Evolutionary conservation across 2,113 vertebrate species (phyloP), one percentile per base, ranked within the genome.

Genomic region (Coptodon bakossiorum): DNA sequence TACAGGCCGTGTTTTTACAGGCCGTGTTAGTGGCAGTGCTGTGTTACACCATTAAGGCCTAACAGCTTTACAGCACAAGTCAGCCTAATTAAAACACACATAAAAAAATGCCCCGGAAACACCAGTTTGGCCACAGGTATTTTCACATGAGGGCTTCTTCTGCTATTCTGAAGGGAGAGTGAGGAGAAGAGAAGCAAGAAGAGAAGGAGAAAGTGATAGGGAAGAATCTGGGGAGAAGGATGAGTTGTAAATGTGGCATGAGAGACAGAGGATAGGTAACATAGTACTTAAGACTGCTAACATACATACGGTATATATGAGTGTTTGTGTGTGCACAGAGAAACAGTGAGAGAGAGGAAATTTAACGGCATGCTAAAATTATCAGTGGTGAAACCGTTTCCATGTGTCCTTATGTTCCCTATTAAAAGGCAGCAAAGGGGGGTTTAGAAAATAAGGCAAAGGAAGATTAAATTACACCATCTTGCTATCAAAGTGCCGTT

Each of bases 341-440:
- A 78, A 24, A 76, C 27, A 57, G 59, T 73, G 61, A 68, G 10
- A 78, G 73, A 83, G 88, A 80, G 83, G 83, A 88, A 80, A 81
- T 73, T 45, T 36, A 87, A 59, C 81, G 81, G 80, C 83, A 61
- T 84, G 89, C 91, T 94, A 91, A 93, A 95, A 96, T 94, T 84
- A 93, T 94, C 88, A 89, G 68, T 68, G 90, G 81, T 88, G 57
- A 89, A 93, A 96, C 87, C 12, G 88, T 83, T 97, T 95, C 95
- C 96, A 94, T 92, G 89, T 95, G 94, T 90, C 84, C 78, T 73
- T 79, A 81, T 83, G 73, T 84, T 92, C 84, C 8, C 36, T n/a
- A 52, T 31, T 40, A 83, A 89, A 87, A 81, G 79, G 24, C 82
- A 85, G 89, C 83, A 81, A 80, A 80, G 54, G 81, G 53, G 63